Base-by-base conservation (phyloP, 2,113 vertebrate genomes). In the Colius striatus region DNA sequence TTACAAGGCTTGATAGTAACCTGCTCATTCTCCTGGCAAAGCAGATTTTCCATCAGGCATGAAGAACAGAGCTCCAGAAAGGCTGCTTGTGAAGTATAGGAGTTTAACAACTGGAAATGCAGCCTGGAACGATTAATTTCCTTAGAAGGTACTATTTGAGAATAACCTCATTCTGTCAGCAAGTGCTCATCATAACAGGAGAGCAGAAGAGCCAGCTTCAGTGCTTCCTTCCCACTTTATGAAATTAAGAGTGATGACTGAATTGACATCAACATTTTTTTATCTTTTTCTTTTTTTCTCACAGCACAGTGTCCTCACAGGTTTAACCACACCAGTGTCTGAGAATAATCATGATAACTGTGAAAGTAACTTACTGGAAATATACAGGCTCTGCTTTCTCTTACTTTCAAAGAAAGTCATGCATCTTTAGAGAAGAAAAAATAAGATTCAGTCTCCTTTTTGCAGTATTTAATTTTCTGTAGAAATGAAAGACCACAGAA, bases 91-190 rank as follows among this genome's bases (percentile, higher is more conserved):
- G 62, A 74, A 87, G 21, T 51, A 30, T 62, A 54, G 18, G 43
- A 10, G 22, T 74, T 90, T 84, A 72, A 65, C 21, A 82, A 51
- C 38, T 80, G 47, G 47, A 85, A 87, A 87, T 47, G 27, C 48
- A 73, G 36, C 16, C 48, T 87, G 71, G 16, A 76, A 73, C 78
- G 75, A 11, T 29, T 29, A 76, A 72, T 38, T 84, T 74, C 34
- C 76, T 65, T 58, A 32, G 48, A 86, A 57, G 16, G 29, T 63
- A 22, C 29, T 75, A 1, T 73, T 73, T 48, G 51, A 89, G 10
- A 79, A 70, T 93, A 96, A 87, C 65, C 53, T 85, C 25, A 89
- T 89, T 95, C 70, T 95, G 92, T 97, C 78, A 91, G 76, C 2
- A 12, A 81, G 61, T 55, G 21, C 81, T 84, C 57, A 25, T 92